phyloP scores from a whole-genome alignment of 2,888 invertebrate genomes.

The Drosophila kuntzei region DNA sequence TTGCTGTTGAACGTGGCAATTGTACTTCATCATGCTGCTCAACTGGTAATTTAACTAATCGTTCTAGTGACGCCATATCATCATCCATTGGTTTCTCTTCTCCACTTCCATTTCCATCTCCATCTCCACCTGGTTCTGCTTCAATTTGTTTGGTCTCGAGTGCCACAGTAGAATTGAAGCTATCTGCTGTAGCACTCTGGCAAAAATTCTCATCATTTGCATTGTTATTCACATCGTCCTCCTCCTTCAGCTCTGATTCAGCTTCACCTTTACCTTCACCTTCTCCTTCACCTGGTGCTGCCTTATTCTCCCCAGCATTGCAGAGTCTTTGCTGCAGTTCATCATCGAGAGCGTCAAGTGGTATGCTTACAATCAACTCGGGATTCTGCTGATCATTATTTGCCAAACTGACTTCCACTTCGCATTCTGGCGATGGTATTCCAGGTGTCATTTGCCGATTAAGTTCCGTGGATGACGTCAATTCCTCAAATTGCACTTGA shows the following conservation, averaged over 20 bases:
- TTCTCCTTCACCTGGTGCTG: neutral
- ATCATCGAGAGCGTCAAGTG: constrained; percentile 57
- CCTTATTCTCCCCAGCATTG: constrained; percentile 5
- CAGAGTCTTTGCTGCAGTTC: constrained; percentile 60
- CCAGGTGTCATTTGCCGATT: constrained; percentile 14
- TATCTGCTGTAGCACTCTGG: constrained; percentile 77
- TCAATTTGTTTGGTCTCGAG: constrained; percentile 59
- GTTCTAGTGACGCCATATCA: constrained; percentile 32
- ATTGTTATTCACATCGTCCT: constrained; percentile 72
- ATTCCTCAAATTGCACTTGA: constrained; percentile 56
- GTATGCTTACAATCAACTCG: constrained; percentile 67
- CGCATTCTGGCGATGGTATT: constrained; percentile 28
- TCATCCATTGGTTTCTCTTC: constrained; percentile 7
- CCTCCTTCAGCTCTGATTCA: constrained; percentile 16
- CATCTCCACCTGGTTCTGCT: constrained; percentile 43
- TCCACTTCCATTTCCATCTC: neutral
- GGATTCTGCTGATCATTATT: constrained; percentile 4
- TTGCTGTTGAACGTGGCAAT: constrained; percentile 10
- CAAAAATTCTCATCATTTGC: constrained; percentile 73
- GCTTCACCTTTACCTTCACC: neutral
- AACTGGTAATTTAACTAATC: constrained; percentile 8
- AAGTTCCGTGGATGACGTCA: constrained; percentile 63
- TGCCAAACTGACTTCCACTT: constrained; percentile 9
- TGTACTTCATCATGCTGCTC: constrained; percentile 16
- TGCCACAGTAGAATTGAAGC: constrained; percentile 79